Percentiles rank a stretch among this genome's conserved stretches.
Conservation (phyloP, 1,140 invertebrate genomes). For the Hormaphis cornu region DNA sequence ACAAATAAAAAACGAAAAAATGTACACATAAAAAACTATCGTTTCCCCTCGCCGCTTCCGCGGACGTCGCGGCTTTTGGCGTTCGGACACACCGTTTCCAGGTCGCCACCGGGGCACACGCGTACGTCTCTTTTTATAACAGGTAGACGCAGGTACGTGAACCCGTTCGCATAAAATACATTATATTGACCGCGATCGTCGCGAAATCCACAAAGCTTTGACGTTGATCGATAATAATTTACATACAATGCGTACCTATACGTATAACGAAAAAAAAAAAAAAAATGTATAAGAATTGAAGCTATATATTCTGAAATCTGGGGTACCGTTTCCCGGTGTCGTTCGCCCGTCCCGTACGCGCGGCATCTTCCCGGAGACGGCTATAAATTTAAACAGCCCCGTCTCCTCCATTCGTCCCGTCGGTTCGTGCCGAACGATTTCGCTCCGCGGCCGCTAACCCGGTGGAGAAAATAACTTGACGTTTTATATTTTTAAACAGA, state of each 20-base stretch:
- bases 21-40: too few species aligned
- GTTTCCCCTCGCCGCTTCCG: too few species aligned
- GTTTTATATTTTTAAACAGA: conserved; percentile 3
- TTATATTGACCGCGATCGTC: conserved; percentile 2
- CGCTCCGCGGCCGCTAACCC: background rate
- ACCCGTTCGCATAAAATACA: background rate
- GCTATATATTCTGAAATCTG: background rate
- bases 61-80: too few species aligned
- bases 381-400: conserved; percentile 2
- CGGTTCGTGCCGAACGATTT: background rate
- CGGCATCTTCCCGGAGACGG: background rate
- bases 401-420: too few species aligned
- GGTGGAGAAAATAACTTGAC: background rate
- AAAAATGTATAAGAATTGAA: background rate
- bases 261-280: too few species aligned
- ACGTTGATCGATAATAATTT: conserved; percentile 32
- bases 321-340: conserved; percentile 7
- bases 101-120: too few species aligned
- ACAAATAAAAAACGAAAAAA: too few species aligned
- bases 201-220: conserved; percentile 17
- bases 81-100: too few species aligned
- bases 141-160: too few species aligned
- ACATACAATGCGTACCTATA: conserved; percentile 26
- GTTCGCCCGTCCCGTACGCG: background rate
- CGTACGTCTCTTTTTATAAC: too few species aligned